Evolutionary conservation across 2,797 vertebrate species (phyloP), one percentile per base, ranked within the genome.

Genomic region (Enoplosus armatus): DNA sequence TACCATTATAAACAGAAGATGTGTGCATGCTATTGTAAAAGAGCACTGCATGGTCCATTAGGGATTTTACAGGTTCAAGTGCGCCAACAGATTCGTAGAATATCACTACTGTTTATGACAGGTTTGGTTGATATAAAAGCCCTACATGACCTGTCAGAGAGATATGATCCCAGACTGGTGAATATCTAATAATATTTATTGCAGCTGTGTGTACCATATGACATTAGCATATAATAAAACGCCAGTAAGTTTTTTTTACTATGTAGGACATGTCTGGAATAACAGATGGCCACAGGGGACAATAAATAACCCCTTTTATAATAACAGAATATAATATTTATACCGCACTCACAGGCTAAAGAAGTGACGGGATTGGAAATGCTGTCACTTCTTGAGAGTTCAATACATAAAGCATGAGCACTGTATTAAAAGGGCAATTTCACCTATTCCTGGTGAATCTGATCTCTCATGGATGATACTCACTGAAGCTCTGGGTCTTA

Each of bases 221-320:
- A 80, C 72, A 86, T 88, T 83, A 89, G 60, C 86, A 91, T 79
- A 88, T 43, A 81, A 80, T 84, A 77, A 48, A 88, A 66, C 3
- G 8, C 45, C 74, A 61, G 55, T 53, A 85, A 72, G 31, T 48
- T 31, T 26, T 2, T 72, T 87, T 86, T 81, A 91, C 66, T 37
- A 72, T 53, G 48, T n/a, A 70, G 69, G 67, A 78, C 77, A 83
- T 75, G 88, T 63, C 68, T 83, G 65, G 81, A 86, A 88, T 85
- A 83, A 88, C 80, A 87, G 68, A 88, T 83, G 83, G 78, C 75
- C 68, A 62, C 39, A 7, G 31, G 64, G 54, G 64, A 71, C 72
- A 56, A 89, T 86, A 87, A 90, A 91, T 80, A 85, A 87, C 27
- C 27, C 37, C 55, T 65, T 82, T 16, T 81, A n/a, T 65, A 90